phyloP scores from a whole-genome alignment of 2,888 invertebrate genomes.

The Thymelicus acteon region DNA sequence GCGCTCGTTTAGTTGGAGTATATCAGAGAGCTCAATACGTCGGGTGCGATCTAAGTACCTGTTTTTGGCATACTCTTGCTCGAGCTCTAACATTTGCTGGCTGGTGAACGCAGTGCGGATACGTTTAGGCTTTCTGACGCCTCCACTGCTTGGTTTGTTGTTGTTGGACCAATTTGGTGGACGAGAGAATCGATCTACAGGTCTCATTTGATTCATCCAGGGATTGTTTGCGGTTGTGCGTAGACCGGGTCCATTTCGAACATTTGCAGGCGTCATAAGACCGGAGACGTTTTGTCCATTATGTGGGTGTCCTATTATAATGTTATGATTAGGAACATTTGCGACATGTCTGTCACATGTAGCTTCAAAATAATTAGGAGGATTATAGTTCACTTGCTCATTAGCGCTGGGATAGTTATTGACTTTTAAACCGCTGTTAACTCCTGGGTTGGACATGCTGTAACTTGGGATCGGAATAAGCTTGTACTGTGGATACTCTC shows the following conservation, averaged over 20 bases:
- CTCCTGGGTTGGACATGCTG: conserved; percentile 37
- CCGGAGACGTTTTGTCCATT: conserved; percentile 20
- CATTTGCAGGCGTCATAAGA: conserved; percentile 13
- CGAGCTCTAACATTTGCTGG: conserved; percentile 89
- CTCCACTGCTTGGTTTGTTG: conserved; percentile 47
- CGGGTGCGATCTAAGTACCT: conserved; percentile 89
- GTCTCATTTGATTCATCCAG: conserved; percentile 40
- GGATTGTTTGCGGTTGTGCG: conserved; percentile 20
- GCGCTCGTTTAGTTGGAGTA: conserved; percentile 57
- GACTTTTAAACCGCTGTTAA: conserved; percentile 41
- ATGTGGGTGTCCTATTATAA: conserved; percentile 12
- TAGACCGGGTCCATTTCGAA: conserved; percentile 8
- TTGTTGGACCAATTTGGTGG: conserved; percentile 40
- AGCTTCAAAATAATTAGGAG: conserved; percentile 38
- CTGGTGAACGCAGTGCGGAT: conserved; percentile 92
- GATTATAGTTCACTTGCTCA: conserved; percentile 30
- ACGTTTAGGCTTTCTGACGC: conserved; percentile 82
- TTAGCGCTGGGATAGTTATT: conserved; percentile 35
- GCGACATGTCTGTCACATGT: conserved; percentile 26
- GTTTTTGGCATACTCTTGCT: conserved; percentile 88
- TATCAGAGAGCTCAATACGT: conserved; percentile 85
- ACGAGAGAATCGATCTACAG: conserved; percentile 38
- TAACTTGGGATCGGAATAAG: conserved; percentile 41
- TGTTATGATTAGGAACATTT: conserved; percentile 25
- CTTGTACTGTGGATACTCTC: conserved; percentile 42